Conservation (phyloP, 2,797 vertebrate species). For the Sebastes diaconus region DNA sequence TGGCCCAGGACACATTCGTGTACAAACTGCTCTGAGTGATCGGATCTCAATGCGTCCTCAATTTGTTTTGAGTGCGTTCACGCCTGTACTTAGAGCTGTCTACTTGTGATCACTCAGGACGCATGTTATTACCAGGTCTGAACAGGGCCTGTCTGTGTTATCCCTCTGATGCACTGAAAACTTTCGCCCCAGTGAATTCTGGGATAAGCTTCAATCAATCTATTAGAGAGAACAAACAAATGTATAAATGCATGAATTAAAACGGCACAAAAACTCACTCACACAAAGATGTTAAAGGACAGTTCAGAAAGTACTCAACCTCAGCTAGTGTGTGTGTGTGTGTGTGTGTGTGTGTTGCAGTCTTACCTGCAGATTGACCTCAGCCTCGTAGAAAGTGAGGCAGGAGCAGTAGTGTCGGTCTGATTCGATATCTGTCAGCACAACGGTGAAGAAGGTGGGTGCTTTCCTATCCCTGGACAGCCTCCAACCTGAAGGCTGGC, state of each 20-base stretch:
- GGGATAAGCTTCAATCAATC: background rate
- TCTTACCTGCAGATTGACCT: conserved; percentile 95
- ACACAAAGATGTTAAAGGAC: background rate
- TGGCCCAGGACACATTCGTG: no score
- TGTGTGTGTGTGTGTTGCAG: background rate
- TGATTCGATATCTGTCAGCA: conserved; percentile 97
- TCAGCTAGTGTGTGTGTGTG: no score
- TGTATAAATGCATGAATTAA: background rate
- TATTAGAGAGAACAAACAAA: background rate
- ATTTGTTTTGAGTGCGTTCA: no score
- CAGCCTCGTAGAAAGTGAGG: conserved; percentile 96
- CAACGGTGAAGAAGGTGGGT: conserved; percentile 96
- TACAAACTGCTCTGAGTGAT: no score
- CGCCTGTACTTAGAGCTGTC: no score
- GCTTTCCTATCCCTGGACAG: conserved; percentile 91
- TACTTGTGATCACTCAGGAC: no score
- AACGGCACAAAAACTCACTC: background rate
- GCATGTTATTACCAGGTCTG: no score
- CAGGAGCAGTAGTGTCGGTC: conserved; percentile 98
- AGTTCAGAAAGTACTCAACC: background rate
- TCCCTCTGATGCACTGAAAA: background rate
- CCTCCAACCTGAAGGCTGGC: conserved; percentile 97
- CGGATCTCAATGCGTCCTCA: no score
- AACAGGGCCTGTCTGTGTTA: background rate
- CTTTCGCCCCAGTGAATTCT: background rate